Base-by-base conservation (phyloP, 1,140 invertebrate species). In the Andricus grossulariae region DNA sequence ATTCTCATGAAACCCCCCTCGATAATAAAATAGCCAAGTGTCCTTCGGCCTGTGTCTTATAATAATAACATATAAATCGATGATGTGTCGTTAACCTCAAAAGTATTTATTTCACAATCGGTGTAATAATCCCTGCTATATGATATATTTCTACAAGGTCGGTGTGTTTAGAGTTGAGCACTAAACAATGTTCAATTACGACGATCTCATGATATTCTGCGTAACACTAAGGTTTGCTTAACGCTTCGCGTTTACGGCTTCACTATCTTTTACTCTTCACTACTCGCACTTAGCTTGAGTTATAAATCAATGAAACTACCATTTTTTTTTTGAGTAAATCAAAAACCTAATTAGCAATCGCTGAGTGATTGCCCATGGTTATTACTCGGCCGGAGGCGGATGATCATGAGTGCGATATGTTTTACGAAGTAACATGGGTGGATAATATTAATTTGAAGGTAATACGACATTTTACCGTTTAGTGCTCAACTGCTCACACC, bases 121-220 rank as follows among this genome's bases (percentile, higher is more conserved):
- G 5, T 12, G 57, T 39, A 66, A 66, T 66, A 66, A 66, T 32
- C 13, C 21, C 11, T 32, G 25, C 21, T 13, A 39, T 66, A 39
- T 66, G 57, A 66, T 66, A 66, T 66, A 66, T 66, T 66, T 39
- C 6, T 66, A 66, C 25, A 66, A 66, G 57, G 57, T 66, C 57
- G 57, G 12, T 66, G 57, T 66, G 21, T 66, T 16, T 66, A 0
- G 25, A 11, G 57, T 39, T 16, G 25, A 66, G 21, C 57, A 66
- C 13, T 66, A 16, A 66, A 66, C 57, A 66, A 66, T 66, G 57
- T 66, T 66, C 39, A 66, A 66, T 66, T 66, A 66, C 25, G 57
- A 39, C 16, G 57, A 66, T 66, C 57, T 21, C 57, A 32, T 39
- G 57, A 3, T 12, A 39, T 66, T 39, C 2, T 15, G 25, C 13